Conservation (phyloP, 2,113 vertebrate species). For the sheep (Ovis aries) region ARS-UI_Ramb_v3.0 NC_056056.1:98664501-98665000, state of each 20-base stretch:
- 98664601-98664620: background rate
- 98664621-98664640: background rate
- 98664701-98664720: background rate
- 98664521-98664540: background rate
- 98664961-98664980: background rate
- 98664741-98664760: background rate
- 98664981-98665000: background rate
- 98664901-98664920: background rate
- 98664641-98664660: background rate
- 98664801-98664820: background rate
- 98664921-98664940: background rate
- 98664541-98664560: background rate
- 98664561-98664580: background rate
- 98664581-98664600: background rate
- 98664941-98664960: background rate
- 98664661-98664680: background rate
- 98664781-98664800: background rate
- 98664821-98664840: background rate
- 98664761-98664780: background rate
- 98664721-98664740: background rate
- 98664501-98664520: background rate
- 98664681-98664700: background rate
- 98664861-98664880: background rate
- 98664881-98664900: background rate
- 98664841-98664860: background rate